Evolutionary conservation across 2,888 invertebrate genomes (phyloP).

Genomic region (Leucophora obtusa): DNA sequence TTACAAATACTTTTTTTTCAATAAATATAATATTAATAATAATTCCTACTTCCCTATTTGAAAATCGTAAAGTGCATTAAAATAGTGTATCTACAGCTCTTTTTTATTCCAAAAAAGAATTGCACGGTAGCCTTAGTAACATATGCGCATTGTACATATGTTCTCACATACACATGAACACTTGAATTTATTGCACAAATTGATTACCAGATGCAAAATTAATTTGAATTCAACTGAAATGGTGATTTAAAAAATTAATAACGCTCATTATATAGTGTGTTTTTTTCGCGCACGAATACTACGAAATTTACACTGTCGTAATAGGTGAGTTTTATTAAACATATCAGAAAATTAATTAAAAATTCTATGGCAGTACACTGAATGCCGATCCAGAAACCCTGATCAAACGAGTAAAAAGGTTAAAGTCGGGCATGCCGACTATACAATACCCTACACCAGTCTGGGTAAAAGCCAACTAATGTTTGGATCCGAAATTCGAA

Average conservation of each 20-base stretch:
- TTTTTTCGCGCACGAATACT: background rate
- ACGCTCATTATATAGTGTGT: constrained; percentile 58
- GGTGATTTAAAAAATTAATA: constrained; percentile 66
- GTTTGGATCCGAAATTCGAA: too few relatives aligned
- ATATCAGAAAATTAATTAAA: too few relatives aligned
- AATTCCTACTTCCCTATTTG: background rate
- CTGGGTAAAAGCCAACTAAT: too few relatives aligned
- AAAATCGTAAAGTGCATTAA: background rate
- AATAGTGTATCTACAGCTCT: background rate
- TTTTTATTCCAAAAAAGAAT: background rate
- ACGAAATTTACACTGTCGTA: background rate
- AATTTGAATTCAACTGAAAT: constrained; percentile 65
- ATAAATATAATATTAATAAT: too few relatives aligned
- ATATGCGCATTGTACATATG: background rate
- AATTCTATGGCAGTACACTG: too few relatives aligned
- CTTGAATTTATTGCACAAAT: constrained; percentile 47
- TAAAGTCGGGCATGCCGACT: too few relatives aligned
- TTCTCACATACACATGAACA: constrained; percentile 1
- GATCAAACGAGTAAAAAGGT: too few relatives aligned
- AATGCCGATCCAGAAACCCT: too few relatives aligned
- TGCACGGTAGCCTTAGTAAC: background rate
- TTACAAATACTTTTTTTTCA: too few relatives aligned
- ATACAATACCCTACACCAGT: too few relatives aligned
- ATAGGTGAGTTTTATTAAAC: too few relatives aligned
- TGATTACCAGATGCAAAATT: constrained; percentile 66